A percentile compares a stretch with the other conserved stretches of the same genome.
phyloP scores from a whole-genome alignment of 2,113 vertebrate genomes.

The Anas platyrhynchos region DNA sequence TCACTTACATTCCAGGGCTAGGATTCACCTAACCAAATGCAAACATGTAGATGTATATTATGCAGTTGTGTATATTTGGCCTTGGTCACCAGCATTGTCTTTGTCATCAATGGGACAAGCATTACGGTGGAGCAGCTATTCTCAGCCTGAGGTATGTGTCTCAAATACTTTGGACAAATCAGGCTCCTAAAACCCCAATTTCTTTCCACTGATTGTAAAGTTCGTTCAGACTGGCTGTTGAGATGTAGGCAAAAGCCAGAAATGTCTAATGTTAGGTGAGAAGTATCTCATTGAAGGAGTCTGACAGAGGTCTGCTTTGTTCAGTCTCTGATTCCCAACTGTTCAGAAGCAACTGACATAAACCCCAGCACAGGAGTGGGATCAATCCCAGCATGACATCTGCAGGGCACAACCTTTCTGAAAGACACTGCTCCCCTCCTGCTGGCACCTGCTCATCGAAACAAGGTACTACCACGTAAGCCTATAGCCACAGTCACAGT shows the following conservation, averaged over 20 bases:
- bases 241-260: neutral
- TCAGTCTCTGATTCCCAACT: neutral
- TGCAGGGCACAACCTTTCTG: neutral
- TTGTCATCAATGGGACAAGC: neutral
- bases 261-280: neutral
- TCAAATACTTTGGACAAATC: neutral
- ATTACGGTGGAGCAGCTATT: neutral
- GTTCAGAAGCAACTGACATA: neutral
- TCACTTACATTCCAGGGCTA: neutral
- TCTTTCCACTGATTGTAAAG: neutral
- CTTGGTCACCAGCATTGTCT: neutral
- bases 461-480: neutral
- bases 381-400: neutral
- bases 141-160: neutral
- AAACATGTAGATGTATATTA: neutral
- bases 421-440: neutral
- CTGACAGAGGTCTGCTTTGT: neutral
- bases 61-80: neutral
- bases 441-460: neutral
- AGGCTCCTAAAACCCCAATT: neutral
- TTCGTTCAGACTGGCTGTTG: neutral
- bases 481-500: neutral
- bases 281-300: neutral
- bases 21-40: neutral
- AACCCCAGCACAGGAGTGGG: neutral